Conservation (phyloP, 2,113 vertebrate species). For the crab-eating macaque (Macaca fascicularis) region T2T-MFA8v1.1 NC_088384.1:77851501-77852000, state of each 20-base stretch:
- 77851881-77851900: constrained; percentile 43
- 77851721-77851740: neutral
- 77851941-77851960: constrained; percentile 27
- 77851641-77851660: neutral
- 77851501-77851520: neutral
- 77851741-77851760: constrained; percentile 26
- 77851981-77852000: neutral
- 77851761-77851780: neutral
- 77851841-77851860: neutral
- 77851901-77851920: constrained; percentile 34
- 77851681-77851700: neutral
- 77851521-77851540: neutral
- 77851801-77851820: constrained; percentile 17
- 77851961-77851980: neutral
- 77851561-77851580: neutral
- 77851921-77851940: neutral
- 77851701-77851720: neutral
- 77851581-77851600: neutral
- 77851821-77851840: constrained; percentile 11
- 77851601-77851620: neutral
- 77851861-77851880: neutral
- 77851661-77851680: neutral
- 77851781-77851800: neutral
- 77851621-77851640: neutral
- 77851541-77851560: neutral